Evolutionary conservation across 1,140 invertebrate species (phyloP).

Genomic region (Nasonia longicornis): DNA sequence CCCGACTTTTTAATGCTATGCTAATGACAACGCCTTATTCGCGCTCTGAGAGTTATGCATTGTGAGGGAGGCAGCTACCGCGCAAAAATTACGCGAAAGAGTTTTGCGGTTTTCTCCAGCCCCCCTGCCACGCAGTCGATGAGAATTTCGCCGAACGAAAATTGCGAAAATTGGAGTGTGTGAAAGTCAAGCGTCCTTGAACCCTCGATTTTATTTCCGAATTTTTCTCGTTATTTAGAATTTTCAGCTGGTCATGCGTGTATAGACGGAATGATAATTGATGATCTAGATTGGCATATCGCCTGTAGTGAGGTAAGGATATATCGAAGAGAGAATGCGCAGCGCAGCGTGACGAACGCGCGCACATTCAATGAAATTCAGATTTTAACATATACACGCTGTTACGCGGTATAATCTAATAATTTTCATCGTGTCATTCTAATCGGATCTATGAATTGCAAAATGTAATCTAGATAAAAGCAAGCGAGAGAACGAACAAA

Average conservation of each 20-base stretch:
- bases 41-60: background rate
- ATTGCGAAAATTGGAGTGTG: background rate
- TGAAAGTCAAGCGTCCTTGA: background rate
- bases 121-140: background rate
- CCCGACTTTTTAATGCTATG: slow-evolving; percentile 23
- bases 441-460: slow-evolving; percentile 20
- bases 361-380: slow-evolving; percentile 5
- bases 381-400: background rate
- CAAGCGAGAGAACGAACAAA: background rate
- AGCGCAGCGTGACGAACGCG: background rate
- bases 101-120: slow-evolving; percentile 12
- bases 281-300: background rate
- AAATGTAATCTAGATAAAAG: slow-evolving; percentile 10
- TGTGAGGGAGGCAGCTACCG: background rate
- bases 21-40: slow-evolving; percentile 16
- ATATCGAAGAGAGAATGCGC: background rate
- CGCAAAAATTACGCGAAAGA: background rate
- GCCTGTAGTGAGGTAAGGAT: background rate
- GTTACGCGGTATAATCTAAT: background rate
- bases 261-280: background rate
- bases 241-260: background rate
- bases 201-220: background rate
- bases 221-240: background rate
- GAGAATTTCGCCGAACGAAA: background rate
- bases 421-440: slow-evolving; percentile 11